Conservation (phyloP, 2,888 invertebrate species). For the Stegophylla sp. region DNA sequence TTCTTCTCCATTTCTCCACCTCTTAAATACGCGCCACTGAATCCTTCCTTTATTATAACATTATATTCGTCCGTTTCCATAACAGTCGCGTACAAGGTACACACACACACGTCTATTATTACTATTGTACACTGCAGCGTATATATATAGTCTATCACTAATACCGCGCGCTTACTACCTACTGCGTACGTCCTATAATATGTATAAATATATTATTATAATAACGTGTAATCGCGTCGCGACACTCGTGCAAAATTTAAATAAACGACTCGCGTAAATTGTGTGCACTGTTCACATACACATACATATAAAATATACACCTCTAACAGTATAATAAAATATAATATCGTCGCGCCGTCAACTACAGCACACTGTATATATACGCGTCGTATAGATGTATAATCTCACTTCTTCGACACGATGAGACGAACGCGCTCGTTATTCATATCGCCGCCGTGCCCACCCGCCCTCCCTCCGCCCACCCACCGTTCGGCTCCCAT, state of each 20-base stretch:
- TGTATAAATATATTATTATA: too few species aligned
- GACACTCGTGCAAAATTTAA: neutral
- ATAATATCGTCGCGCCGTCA: too few species aligned
- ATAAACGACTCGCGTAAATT: neutral
- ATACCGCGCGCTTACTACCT: neutral
- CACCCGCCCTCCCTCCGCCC: neutral
- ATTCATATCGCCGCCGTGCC: neutral
- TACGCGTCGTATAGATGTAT: neutral
- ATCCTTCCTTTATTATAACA: too few species aligned
- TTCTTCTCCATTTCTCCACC: too few species aligned
- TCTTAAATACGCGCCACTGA: too few species aligned
- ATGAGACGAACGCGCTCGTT: constrained; percentile 3
- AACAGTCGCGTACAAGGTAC: too few species aligned
- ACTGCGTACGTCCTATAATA: too few species aligned
- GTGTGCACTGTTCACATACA: neutral
- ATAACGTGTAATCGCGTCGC: neutral
- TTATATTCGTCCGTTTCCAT: too few species aligned
- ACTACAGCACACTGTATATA: too few species aligned
- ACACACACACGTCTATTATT: too few species aligned
- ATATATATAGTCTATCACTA: too few species aligned
- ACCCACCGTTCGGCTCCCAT: neutral
- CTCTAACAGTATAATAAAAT: neutral
- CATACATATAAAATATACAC: neutral
- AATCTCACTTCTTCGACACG: neutral
- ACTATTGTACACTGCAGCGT: too few species aligned